These are phyloP conservation scores for Graptemys geographica DNA, from an alignment of 2,797 vertebrate species.

Conservation along the genomic window DNA sequence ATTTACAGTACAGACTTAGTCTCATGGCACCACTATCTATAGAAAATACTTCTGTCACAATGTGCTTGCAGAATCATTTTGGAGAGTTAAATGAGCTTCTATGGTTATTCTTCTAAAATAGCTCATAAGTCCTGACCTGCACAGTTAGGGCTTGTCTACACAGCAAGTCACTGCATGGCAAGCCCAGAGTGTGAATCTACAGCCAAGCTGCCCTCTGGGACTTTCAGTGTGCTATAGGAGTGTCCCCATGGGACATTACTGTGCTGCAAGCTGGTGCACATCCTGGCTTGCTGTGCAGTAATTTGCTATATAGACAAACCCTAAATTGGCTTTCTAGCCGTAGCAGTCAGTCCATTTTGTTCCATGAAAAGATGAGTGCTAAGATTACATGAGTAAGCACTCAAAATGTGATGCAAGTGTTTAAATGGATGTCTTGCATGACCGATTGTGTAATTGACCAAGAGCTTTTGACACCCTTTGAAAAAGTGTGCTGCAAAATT, in stretches of 20 bases:
- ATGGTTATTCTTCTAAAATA: accelerated
- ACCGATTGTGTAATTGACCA: background rate
- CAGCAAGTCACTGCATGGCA: background rate
- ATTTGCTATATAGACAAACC: background rate
- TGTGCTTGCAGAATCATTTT: accelerated
- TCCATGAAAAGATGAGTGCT: background rate
- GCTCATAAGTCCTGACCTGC: accelerated
- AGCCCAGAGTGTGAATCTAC: background rate
- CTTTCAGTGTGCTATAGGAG: background rate
- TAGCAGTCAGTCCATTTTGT: background rate
- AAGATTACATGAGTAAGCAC: background rate
- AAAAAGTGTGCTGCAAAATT: background rate
- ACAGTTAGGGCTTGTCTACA: background rate
- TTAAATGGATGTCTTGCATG: background rate
- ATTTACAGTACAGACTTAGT: accelerated
- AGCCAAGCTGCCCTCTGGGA: background rate
- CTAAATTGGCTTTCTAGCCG: background rate
- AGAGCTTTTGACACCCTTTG: background rate
- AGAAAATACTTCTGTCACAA: accelerated
- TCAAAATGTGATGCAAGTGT: background rate
- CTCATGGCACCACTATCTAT: accelerated
- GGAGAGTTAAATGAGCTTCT: accelerated
- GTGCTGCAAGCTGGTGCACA: background rate
- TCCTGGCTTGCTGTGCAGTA: background rate
- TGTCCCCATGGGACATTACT: background rate